phyloP scores from a whole-genome alignment of 2,797 vertebrate genomes.

The Rhincodon typus region DNA sequence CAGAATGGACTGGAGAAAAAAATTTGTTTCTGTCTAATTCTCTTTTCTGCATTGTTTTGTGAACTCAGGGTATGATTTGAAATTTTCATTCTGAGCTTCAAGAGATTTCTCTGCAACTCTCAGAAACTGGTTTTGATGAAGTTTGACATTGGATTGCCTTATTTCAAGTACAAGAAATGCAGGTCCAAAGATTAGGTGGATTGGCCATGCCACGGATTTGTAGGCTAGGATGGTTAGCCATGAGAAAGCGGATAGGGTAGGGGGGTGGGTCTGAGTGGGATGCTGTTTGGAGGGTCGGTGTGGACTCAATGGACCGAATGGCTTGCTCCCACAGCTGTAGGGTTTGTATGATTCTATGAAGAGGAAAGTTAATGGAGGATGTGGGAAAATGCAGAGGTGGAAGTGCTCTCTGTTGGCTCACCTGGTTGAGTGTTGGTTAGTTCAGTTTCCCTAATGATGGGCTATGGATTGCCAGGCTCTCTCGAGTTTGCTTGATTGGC shows the following conservation, averaged over 20 bases:
- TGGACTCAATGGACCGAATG: too few relatives aligned
- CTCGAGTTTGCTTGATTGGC: not conserved
- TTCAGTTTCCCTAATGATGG: not conserved
- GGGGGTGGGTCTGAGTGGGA: too few relatives aligned
- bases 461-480: not conserved
- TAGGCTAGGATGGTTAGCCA: too few relatives aligned
- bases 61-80: not conserved
- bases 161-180: too few relatives aligned
- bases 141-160: not conserved
- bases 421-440: not conserved
- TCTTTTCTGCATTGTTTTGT: not conserved
- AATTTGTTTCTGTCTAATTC: not conserved
- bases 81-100: not conserved
- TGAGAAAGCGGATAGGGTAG: too few relatives aligned
- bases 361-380: not conserved
- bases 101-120: not conserved
- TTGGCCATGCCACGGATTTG: too few relatives aligned
- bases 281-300: too few relatives aligned
- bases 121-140: not conserved
- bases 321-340: too few relatives aligned
- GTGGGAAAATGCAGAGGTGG: too few relatives aligned
- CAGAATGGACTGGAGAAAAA: not conserved
- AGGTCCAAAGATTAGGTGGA: too few relatives aligned
- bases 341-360: too few relatives aligned
- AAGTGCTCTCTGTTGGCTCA: not conserved